A percentile compares a stretch with the other conserved stretches of the same genome.
These are phyloP conservation scores for Rhegmatorhina hoffmannsi DNA, from an alignment of 2,113 vertebrate species.

Conservation along the genomic window DNA sequence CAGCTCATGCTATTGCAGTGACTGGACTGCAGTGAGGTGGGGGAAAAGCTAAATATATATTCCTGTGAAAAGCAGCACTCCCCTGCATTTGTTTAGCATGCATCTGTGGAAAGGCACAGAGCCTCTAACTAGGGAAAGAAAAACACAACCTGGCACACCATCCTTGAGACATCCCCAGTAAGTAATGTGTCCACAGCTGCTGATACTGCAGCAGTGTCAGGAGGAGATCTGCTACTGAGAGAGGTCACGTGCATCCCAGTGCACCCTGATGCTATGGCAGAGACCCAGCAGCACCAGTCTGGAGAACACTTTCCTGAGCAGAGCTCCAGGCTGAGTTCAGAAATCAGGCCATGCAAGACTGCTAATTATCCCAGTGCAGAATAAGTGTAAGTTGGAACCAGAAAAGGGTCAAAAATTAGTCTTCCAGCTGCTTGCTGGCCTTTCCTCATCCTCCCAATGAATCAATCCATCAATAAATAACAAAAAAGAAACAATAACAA, in stretches of 20 bases:
- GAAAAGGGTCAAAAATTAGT: background rate
- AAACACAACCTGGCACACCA: background rate
- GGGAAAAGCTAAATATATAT: background rate
- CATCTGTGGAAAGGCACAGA: background rate
- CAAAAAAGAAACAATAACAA: background rate
- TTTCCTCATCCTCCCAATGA: background rate
- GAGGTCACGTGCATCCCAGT: background rate
- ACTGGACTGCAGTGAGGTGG: background rate
- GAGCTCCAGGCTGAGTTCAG: background rate
- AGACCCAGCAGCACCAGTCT: background rate
- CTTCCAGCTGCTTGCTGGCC: background rate
- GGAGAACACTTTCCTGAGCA: background rate
- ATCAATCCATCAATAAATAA: background rate
- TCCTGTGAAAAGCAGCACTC: conserved; percentile 2
- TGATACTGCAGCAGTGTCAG: background rate
- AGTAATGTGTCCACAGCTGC: background rate
- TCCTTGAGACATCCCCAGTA: background rate
- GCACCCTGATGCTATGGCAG: background rate
- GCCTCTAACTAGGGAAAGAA: background rate
- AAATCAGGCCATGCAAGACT: background rate
- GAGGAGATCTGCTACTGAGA: background rate
- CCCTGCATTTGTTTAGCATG: background rate
- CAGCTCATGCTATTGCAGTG: background rate
- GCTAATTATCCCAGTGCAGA: background rate
- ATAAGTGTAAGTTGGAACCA: background rate